Evolutionary conservation across 2,797 vertebrate species (phyloP), one percentile per base, ranked within the genome.

Genomic region (Glyptemys insculpta): DNA sequence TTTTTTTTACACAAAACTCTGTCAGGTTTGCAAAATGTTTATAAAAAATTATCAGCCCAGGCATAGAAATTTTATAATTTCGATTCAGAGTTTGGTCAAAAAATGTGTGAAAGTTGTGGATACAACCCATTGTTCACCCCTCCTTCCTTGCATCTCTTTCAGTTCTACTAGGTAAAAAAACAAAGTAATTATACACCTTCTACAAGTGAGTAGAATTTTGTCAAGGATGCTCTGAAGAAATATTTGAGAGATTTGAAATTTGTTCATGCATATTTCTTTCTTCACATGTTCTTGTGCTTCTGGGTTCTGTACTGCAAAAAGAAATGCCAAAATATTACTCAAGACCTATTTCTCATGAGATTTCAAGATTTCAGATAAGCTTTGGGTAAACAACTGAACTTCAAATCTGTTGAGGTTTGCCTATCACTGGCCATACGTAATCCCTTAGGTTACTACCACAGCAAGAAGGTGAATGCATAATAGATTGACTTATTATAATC

Each of bases 1-100:
- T 31, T 54, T 11, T 56, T 92, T 78, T 62, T 34, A 85, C 78
- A 56, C 78, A 56, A 21, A 49, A 27, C 31, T 86, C 59, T 88
- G 93, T 56, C 27, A 27, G 12, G 92, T 89, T 90, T 92, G 34
- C 47, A 56, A 54, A 16, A 31, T 91, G 88, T 92, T 91, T 12
- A 34, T 93, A 88, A 82, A 87, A 91, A n/a, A 78, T 95, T 93
- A 81, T 53, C 31, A 85, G 12, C 50, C 34, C 65, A 19, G 11
- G 14, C 9, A 94, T 59, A 91, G 80, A 91, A 91, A 31, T 76
- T 82, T 10, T 93, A 52, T 14, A 31, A 11, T 81, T 7, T 3
- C 5, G 1, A 2, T 89, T 21, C 2, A 83, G 34, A 10, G 34
- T 65, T 65, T 5, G 15, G 16, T 65, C 31, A 65, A 65, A n/a